Evolutionary conservation across 2,113 vertebrate species (phyloP).

Genomic region (Spheniscus mendiculus): DNA sequence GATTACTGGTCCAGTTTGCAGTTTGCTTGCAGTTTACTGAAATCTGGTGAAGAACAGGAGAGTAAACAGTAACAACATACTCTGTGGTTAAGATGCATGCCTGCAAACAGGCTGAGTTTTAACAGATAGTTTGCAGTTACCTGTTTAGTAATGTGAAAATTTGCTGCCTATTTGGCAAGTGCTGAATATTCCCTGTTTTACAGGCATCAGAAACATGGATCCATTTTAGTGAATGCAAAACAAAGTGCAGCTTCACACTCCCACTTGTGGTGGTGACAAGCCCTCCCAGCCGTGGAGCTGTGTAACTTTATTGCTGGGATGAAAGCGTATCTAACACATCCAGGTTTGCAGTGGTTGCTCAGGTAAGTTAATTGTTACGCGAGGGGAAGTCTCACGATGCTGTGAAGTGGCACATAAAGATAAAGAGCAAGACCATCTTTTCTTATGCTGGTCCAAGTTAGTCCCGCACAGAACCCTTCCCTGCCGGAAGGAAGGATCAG

Average conservation of each 20-base stretch:
- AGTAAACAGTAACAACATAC: neutral
- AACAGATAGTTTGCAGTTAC: neutral
- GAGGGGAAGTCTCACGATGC: neutral
- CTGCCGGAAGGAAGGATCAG: neutral
- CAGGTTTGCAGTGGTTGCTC: neutral
- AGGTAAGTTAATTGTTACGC: neutral
- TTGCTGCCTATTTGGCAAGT: neutral
- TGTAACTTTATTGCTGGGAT: neutral
- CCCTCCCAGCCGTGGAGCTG: neutral
- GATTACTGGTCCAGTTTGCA: neutral
- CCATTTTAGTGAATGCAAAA: neutral
- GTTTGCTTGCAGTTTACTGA: neutral
- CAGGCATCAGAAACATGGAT: neutral
- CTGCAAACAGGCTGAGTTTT: neutral
- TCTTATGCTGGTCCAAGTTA: neutral
- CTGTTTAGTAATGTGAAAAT: neutral
- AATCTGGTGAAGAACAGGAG: neutral
- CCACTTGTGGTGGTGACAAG: neutral
- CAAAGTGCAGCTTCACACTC: no score
- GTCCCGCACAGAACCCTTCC: neutral
- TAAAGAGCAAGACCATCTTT: neutral
- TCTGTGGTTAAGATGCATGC: neutral
- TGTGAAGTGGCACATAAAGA: neutral
- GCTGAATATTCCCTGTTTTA: neutral
- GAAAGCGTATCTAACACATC: rapidly evolving